A percentile compares a stretch with the other conserved stretches of the same genome.
phyloP scores from a whole-genome alignment of 2,113 vertebrate genomes.

The Thermophis baileyi region DNA sequence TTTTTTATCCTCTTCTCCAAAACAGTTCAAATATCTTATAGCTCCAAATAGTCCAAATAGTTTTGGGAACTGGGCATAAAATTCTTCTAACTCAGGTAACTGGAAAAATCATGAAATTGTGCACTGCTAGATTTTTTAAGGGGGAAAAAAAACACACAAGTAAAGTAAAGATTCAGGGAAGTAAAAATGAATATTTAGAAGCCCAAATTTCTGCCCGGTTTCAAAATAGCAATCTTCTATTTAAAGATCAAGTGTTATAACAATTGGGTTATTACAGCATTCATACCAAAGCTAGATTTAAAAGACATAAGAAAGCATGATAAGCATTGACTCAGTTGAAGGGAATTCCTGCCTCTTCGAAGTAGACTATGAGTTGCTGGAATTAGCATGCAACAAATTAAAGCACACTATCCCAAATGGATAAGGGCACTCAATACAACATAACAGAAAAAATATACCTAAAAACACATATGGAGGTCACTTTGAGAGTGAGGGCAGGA shows the following conservation, averaged over 20 bases:
- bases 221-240: background rate
- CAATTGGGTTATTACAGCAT: background rate
- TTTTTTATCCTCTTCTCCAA: background rate
- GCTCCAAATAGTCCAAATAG: background rate
- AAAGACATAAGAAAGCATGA: background rate
- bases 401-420: background rate
- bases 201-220: background rate
- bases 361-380: background rate
- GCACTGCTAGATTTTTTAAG: background rate
- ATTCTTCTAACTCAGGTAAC: background rate
- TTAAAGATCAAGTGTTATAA: background rate
- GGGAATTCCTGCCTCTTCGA: background rate
- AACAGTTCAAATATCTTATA: background rate
- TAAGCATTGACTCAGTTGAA: background rate
- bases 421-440: background rate
- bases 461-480: background rate
- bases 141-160: no score
- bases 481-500: background rate
- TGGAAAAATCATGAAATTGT: background rate
- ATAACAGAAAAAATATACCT: background rate
- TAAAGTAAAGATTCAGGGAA: background rate
- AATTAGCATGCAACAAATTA: background rate
- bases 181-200: background rate
- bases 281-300: background rate
- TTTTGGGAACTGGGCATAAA: background rate